phyloP scores from a whole-genome alignment of 2,888 invertebrate genomes.

The Panzeria rudis region DNA sequence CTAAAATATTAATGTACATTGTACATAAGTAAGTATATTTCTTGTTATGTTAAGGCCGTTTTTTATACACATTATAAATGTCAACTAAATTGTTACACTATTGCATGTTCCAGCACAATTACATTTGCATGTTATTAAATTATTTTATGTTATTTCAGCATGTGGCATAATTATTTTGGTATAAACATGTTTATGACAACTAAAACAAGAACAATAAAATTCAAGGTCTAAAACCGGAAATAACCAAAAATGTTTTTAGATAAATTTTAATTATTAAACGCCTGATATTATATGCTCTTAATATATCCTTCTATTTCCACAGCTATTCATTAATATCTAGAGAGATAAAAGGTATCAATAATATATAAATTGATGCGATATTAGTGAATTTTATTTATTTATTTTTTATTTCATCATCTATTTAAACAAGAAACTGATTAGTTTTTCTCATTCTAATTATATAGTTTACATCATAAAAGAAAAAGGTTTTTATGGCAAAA shows the following conservation, averaged over 20 bases:
- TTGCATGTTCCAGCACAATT: conserved; percentile 60
- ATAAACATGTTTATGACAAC: not conserved
- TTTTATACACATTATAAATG: conserved; percentile 16
- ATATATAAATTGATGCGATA: not conserved
- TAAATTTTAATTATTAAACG: not conserved
- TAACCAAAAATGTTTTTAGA: conserved; percentile 40
- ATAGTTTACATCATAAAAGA: conserved; percentile 7
- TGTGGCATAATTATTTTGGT: conserved; percentile 27
- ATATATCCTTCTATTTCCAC: not conserved
- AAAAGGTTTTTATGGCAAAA: conserved; percentile 8
- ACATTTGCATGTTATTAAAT: conserved; percentile 22
- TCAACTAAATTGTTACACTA: conserved; percentile 23
- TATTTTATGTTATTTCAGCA: conserved; percentile 23
- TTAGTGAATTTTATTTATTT: not conserved
- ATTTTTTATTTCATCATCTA: not conserved
- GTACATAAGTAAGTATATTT: not conserved
- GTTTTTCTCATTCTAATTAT: not conserved
- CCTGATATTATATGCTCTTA: not conserved
- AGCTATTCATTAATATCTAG: not conserved
- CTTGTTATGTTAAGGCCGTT: not conserved
- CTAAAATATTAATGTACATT: not conserved
- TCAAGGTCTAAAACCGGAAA: conserved; percentile 40
- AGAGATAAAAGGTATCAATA: not conserved
- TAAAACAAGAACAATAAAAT: not conserved
- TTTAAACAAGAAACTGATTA: not conserved